phyloP scores from a whole-genome alignment of 30 jellyfish, hydroid and myxozoan genomes.

The Aurelia aurita region DNA sequence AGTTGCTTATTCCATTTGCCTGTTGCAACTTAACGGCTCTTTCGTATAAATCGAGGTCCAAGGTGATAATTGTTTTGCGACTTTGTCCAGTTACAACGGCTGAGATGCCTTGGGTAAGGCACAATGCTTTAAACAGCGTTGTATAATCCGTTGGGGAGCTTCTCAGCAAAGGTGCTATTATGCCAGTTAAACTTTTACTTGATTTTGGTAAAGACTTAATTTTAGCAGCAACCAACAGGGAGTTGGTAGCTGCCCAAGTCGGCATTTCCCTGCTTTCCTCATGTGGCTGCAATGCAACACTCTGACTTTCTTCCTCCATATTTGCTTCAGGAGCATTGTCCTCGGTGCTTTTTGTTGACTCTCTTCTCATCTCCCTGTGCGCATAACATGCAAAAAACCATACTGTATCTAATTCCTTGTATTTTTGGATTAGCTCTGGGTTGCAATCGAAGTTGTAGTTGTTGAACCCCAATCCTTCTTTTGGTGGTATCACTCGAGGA shows the following conservation, averaged over 20 bases:
- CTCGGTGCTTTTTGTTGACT: too few relatives aligned
- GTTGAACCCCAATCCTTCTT: slow-evolving; percentile 32
- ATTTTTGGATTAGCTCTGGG: not conserved
- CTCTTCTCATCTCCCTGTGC: not conserved
- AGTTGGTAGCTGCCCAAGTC: not conserved
- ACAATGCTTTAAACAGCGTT: slow-evolving; percentile 22
- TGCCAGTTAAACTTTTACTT: slow-evolving; percentile 39
- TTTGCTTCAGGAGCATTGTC: too few relatives aligned
- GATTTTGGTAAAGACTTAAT: slow-evolving; percentile 1
- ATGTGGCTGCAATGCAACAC: not conserved
- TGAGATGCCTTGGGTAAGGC: slow-evolving; percentile 50
- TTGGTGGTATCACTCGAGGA: slow-evolving; percentile 46
- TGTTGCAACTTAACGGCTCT: slow-evolving; percentile 31
- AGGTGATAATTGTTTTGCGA: slow-evolving; percentile 32
- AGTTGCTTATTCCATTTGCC: slow-evolving; percentile 6
- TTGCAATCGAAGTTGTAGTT: slow-evolving; percentile 19
- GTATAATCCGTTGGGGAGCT: slow-evolving; percentile 36
- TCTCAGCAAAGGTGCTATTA: slow-evolving; percentile 39
- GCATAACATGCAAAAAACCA: slow-evolving; percentile 42
- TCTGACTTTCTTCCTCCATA: too few relatives aligned
- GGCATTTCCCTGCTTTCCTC: not conserved
- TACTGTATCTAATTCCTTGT: slow-evolving; percentile 20
- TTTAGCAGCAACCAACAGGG: slow-evolving; percentile 13
- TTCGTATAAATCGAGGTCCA: slow-evolving; percentile 47
- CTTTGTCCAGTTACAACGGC: slow-evolving; percentile 17